phyloP scores from a whole-genome alignment of 2,113 vertebrate genomes.

The Plectropomus leopardus region DNA sequence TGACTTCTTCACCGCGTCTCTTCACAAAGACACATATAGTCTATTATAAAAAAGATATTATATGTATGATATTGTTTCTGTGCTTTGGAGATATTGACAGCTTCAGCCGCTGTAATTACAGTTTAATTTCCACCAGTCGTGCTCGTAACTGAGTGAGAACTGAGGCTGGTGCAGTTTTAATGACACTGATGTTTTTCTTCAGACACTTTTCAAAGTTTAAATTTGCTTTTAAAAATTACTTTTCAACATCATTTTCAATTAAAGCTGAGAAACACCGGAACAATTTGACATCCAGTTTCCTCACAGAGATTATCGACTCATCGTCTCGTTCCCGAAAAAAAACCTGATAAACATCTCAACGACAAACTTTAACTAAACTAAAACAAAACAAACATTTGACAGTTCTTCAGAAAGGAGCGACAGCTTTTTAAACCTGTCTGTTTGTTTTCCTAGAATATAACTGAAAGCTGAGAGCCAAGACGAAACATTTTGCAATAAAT shows the following conservation, averaged over 20 bases:
- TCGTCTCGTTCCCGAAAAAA: conserved; percentile 21
- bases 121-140: conserved; percentile 24
- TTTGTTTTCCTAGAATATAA: background rate
- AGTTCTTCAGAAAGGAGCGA: background rate
- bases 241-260: conserved; percentile 43
- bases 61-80: conserved; percentile 12
- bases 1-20: background rate
- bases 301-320: conserved; percentile 11
- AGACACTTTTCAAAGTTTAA: conserved; percentile 33
- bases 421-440: background rate
- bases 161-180: conserved; percentile 34
- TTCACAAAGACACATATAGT: too few species aligned
- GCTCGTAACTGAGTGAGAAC: conserved; percentile 39
- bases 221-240: conserved; percentile 36
- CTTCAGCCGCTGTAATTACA: conserved; percentile 31
- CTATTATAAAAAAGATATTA: conserved; percentile 5
- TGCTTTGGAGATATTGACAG: conserved; percentile 32
- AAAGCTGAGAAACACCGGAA: conserved; percentile 18
- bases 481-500: background rate
- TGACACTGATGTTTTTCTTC: conserved; percentile 38
- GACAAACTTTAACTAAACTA: background rate
- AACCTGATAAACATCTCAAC: background rate
- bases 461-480: background rate
- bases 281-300: conserved; percentile 14
- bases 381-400: background rate